Evolutionary conservation across 1,140 invertebrate species (phyloP).

Genomic region (Drosophila sechellia): DNA sequence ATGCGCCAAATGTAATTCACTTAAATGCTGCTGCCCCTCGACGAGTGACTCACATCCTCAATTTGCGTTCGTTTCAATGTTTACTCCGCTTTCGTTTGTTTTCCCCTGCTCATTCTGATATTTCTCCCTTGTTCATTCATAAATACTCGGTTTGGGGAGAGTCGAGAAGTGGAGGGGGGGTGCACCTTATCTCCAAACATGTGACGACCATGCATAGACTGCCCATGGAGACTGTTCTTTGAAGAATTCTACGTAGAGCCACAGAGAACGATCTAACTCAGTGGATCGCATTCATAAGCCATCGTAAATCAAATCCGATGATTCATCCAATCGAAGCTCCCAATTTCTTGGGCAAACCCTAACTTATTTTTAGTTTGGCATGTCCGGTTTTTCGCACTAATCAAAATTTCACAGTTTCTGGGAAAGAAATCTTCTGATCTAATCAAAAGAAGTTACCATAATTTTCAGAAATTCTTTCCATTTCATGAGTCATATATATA

Average conservation of each 20-base stretch:
- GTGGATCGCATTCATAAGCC: constrained; percentile 9
- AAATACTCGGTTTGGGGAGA: constrained; percentile 13
- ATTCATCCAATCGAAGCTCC: constrained; percentile 20
- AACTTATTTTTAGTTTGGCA: constrained; percentile 1
- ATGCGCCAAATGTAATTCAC: constrained; percentile 52
- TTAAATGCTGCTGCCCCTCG: constrained; percentile 25
- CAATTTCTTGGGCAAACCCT: not conserved
- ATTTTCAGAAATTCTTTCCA: not conserved
- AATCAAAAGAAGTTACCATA: not conserved
- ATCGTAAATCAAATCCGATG: constrained; percentile 24
- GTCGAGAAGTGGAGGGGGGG: too few species aligned
- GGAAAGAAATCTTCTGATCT: not conserved
- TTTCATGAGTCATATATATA: not conserved
- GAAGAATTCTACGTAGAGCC: constrained; percentile 13
- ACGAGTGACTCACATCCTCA: constrained; percentile 54
- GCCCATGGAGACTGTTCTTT: not conserved
- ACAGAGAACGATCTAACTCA: constrained; percentile 13
- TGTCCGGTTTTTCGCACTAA: constrained; percentile 7
- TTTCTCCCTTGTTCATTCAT: constrained; percentile 35
- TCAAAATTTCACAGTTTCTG: constrained; percentile 4
- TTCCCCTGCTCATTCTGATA: constrained; percentile 7
- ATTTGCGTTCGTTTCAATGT: constrained; percentile 40
- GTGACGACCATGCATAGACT: constrained; percentile 30
- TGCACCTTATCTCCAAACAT: constrained; percentile 27
- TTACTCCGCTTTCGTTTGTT: constrained; percentile 20